Evolutionary conservation across 2,113 vertebrate species (phyloP), one percentile per base, ranked within the genome.

Genomic region (Furnarius figulus): DNA sequence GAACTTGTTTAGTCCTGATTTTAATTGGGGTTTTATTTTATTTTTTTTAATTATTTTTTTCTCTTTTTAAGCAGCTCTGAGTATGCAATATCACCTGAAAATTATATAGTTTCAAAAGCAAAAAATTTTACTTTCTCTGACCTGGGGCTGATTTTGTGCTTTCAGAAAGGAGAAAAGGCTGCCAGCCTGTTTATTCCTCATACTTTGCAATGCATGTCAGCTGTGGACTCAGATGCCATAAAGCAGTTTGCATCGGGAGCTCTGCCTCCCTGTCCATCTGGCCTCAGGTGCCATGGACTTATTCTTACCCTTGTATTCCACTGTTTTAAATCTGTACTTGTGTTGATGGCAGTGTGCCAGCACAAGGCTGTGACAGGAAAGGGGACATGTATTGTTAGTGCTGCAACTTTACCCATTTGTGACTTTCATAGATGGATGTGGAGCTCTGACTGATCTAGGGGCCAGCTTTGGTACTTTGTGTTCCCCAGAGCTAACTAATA

Each of bases 401-500:
- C 59, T 74, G 72, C 20, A 84, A 0, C 42, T 44, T 56, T 47
- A 50, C 75, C 21, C 46, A 68, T 73, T 90, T 46, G 63, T 77
- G 59, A 86, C 75, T 61, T 17, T 39, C 71, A 49, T 59, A 65
- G 56, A 22, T 92, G 55, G 42, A 50, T 86, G 47, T 71, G 68
- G 85, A 78, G 35, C 59, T 90, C 80, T 95, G 73, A 71, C 68
- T 93, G 91, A 89, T 93, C 83, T 78, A 49, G 30, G 30, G 66
- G 63, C 79, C 90, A 92, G 59, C 31, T 93, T 90, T 88, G 67
- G 80, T 89, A 63, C 61, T 89, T 83, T 12, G 27, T 92, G 70
- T 93, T 95, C 72, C 59, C n/a, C 39, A 63, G 76, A 92, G 39
- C 68, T 78, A 63, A 84, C 53, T 93, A 85, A 87, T 80, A 72